Evolutionary conservation across 2,113 vertebrate species (phyloP).

Genomic region (Crotalus helleri): DNA sequence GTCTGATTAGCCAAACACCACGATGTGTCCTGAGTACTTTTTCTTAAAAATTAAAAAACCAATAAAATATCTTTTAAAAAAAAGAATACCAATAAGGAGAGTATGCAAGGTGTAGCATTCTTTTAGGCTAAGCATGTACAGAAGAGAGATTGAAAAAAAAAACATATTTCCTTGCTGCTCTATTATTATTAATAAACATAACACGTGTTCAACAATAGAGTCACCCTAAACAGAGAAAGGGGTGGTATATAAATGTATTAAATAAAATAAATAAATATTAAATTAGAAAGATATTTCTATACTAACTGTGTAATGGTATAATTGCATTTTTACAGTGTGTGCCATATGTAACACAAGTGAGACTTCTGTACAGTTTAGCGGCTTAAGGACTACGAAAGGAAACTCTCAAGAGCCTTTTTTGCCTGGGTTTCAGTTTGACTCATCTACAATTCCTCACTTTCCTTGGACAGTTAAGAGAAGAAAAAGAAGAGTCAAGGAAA

Average conservation of each 20-base stretch:
- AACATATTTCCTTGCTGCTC: background rate
- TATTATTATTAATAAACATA: constrained; percentile 19
- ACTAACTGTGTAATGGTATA: background rate
- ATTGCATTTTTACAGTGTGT: background rate
- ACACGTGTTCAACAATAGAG: background rate
- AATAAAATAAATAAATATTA: background rate
- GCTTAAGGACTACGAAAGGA: background rate
- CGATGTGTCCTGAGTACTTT: too few species aligned
- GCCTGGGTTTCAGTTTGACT: background rate
- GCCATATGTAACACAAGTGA: background rate
- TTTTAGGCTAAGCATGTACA: constrained; percentile 10
- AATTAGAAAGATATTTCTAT: constrained; percentile 12
- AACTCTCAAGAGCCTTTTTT: background rate
- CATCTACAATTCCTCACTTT: background rate
- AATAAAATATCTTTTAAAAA: too few species aligned
- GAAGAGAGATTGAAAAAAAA: background rate
- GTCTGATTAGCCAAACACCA: too few species aligned
- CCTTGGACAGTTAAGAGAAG: background rate
- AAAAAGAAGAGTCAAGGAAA: background rate
- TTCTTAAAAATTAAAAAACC: too few species aligned
- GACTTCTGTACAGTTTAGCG: background rate
- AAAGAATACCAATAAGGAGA: too few species aligned
- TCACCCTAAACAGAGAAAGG: background rate
- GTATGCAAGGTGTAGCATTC: background rate
- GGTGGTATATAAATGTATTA: background rate